These are phyloP conservation scores for Dryococelus australis DNA, from an alignment of 2,888 invertebrate genomes.

Conservation along the genomic window DNA sequence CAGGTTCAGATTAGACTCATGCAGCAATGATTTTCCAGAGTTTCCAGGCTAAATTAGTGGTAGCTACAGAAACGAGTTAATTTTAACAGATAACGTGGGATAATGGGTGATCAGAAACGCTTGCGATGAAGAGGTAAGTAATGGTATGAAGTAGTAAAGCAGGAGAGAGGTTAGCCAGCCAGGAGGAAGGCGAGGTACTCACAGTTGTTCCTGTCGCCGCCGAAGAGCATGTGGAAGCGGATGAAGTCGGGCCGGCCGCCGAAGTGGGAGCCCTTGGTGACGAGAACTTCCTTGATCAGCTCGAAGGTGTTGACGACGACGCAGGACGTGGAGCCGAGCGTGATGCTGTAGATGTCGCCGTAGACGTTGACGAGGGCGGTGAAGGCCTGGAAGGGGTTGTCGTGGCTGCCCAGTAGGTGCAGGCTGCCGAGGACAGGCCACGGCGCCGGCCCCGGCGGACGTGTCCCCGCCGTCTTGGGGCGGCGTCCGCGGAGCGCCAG, in stretches of 20 bases:
- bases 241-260: constrained; percentile 84
- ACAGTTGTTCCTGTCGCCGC: constrained; percentile 87
- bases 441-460: constrained; percentile 72
- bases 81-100: too few species aligned
- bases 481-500: neutral
- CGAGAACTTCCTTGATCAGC: constrained; percentile 76
- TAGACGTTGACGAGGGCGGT: constrained; percentile 72
- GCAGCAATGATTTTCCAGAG: too few species aligned
- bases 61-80: too few species aligned
- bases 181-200: constrained; percentile 61
- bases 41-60: too few species aligned
- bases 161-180: too few species aligned
- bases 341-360: constrained; percentile 76
- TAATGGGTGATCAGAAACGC: too few species aligned
- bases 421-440: constrained; percentile 76
- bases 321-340: constrained; percentile 72
- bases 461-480: constrained; percentile 45
- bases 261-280: constrained; percentile 81
- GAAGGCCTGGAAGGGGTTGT: constrained; percentile 76
- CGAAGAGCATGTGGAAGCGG: constrained; percentile 82
- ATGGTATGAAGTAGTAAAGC: too few species aligned
- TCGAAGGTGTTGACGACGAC: constrained; percentile 77
- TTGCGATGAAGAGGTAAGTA: too few species aligned
- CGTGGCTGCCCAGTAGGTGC: constrained; percentile 68
- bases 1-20: too few species aligned